Conservation (phyloP, 2,797 vertebrate species). For the Rhabdophis nuchalis region DNA sequence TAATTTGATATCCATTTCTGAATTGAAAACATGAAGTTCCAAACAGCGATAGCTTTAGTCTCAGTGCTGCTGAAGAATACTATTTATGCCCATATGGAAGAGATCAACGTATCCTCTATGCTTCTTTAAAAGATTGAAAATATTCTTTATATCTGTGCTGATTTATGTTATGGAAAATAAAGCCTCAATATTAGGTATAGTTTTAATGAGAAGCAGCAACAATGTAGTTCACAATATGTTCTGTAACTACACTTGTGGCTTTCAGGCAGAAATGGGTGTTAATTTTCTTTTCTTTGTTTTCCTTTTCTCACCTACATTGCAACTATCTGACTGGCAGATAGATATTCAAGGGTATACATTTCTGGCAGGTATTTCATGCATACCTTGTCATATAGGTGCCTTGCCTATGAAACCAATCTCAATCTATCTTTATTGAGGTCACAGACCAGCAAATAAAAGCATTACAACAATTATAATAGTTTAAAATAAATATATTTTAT, state of each 20-base stretch:
- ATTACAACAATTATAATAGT: background rate
- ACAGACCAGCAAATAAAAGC: background rate
- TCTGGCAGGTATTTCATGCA: constrained; percentile 66
- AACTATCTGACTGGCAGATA: background rate
- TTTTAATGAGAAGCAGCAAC: background rate
- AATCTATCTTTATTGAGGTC: background rate
- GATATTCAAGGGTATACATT: constrained; percentile 62
- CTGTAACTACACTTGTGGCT: background rate
- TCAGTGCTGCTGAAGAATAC: background rate
- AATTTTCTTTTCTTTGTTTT: background rate
- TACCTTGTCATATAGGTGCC: background rate
- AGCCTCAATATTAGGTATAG: background rate
- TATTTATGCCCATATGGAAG: background rate
- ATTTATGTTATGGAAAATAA: background rate
- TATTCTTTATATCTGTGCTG: background rate
- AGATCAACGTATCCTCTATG: background rate
- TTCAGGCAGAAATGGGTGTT: background rate
- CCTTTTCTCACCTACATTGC: background rate
- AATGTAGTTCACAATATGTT: background rate
- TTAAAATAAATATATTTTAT: background rate
- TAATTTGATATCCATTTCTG: constrained; percentile 54
- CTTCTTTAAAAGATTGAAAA: background rate
- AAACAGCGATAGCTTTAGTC: background rate
- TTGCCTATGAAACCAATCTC: background rate
- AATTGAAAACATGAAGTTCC: constrained; percentile 26